Base-by-base conservation (phyloP, 2,113 vertebrate genomes). In the Perognathus longimembris region DNA sequence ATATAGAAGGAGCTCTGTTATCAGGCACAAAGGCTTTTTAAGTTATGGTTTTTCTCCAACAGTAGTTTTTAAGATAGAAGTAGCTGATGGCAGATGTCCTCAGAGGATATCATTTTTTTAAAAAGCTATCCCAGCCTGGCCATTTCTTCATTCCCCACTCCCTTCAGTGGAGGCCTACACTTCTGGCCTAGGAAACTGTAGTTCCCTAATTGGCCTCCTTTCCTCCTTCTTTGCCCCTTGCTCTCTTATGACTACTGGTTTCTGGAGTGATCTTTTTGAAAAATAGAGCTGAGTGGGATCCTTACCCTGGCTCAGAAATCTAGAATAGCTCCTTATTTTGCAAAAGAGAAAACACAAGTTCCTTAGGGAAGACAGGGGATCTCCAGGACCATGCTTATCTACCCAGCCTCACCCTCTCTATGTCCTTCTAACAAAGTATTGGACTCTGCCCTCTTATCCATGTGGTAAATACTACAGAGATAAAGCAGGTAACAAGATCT, bases 11-110 rank as follows among this genome's bases (percentile, higher is more conserved):
- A 84, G 30, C 54, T 66, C 45, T 82, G 54, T 83, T 83, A 78
- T 36, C 40, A 83, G 54, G 75, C 28, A 71, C 75, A 85, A 82
- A 77, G 40, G 1, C 17, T 61, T 88, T 85, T 63, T 84, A 79
- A 84, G 73, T 90, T 88, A 82, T 36, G 21, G 45, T 38, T 90
- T 82, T 40, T 0, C n/a, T 92, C 8, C 42, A 84, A 76, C n/a
- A 84, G 40, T n/a, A 21, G 54, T 86, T 74, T 87, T 71, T 82
- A 95, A 93, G 73, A 66, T n/a, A 63, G 40, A 90, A 83, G 75
- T 34, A 67, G 57, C 34, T 71, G 64, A 6, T 32, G 10, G 71
- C 54, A 38, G 28, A 74, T 20, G 21, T 88, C 66, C 61, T 32
- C 36, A 50, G 75, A 66, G 40, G 38, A 6, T 59, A 24, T 74